Evolutionary conservation across 2,113 vertebrate species (phyloP), one percentile per base, ranked within the genome.

Genomic region (Kryptolebias marmoratus): DNA sequence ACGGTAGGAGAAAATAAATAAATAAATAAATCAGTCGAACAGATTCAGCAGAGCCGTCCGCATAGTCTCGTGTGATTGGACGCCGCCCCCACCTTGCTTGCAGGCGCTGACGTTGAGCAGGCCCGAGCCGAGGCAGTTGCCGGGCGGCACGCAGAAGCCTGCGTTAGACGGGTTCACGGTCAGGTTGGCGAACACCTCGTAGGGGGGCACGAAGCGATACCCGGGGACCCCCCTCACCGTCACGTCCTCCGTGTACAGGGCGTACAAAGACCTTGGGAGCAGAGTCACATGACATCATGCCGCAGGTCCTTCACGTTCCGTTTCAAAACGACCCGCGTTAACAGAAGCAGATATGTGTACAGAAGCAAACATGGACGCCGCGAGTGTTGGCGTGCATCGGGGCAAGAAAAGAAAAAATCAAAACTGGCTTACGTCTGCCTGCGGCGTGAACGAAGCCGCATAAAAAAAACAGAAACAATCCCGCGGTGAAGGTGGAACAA

Each of bases 91-190:
- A 97, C 98, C 97, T 80, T 97, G 91, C 85, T 94, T 98, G 88
- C 98, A 99, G 45, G 70, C 0, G 18, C 95, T 97, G 91, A 96
- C 93, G 0, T 98, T 98, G 63, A 99, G 91, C 28, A 99, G 82
- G 0, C 97, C 98, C 0, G 97, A 94, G 54, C 93, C 93, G 4
- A 95, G 91, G 90, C 98, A 99, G 68, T 96, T 95, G 9, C 94
- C 96, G 0, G 90, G 67, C 0, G 97, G 96, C 16, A 96, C 87
- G 8, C 98, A 99, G 93, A 98, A 99, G 2, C 98, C 97, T 0
- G 94, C 91, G 0, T 99, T 99, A 68, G 92, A 95, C 0, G 97
- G 96, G 74, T 95, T 98, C 45, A 95, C 71, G 0, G 94, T 92
- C 0, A 14, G 0, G 79, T 97, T 98, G 77, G 96, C 96, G 69